Percentiles rank a stretch among this genome's conserved stretches.
Evolutionary conservation across 1,140 invertebrate genomes (phyloP).

Genomic region (Achroia grisella): DNA sequence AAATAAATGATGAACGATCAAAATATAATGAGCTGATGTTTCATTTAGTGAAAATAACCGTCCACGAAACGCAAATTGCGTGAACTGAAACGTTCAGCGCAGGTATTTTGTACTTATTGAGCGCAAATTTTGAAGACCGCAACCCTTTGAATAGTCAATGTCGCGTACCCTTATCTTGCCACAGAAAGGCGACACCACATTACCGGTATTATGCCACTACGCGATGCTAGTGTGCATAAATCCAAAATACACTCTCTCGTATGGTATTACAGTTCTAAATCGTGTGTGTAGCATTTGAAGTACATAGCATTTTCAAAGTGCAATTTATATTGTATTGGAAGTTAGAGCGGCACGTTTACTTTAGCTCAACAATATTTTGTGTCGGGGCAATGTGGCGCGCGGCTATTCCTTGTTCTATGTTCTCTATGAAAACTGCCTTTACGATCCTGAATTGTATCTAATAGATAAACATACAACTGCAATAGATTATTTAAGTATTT

Average conservation of each 20-base stretch:
- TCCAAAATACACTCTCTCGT: conserved; percentile 37
- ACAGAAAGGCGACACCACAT: conserved; percentile 72
- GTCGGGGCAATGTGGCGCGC: conserved; percentile 53
- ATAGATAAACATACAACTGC: too few species aligned
- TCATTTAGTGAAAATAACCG: conserved; percentile 13
- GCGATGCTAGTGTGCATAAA: conserved; percentile 14
- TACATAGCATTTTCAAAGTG: conserved; percentile 67
- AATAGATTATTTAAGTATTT: too few species aligned
- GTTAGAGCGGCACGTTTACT: conserved; percentile 61
- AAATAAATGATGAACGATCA: conserved; percentile 27
- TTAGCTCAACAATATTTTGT: conserved; percentile 67
- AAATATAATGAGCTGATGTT: conserved; percentile 23
- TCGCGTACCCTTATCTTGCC: conserved; percentile 71
- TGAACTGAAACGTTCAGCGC: conserved; percentile 43
- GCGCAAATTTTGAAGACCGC: conserved; percentile 71
- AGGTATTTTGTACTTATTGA: conserved; percentile 69
- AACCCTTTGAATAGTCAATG: conserved; percentile 73
- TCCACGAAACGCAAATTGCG: conserved; percentile 26
- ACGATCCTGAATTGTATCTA: conserved; percentile 4
- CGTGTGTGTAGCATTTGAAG: conserved; percentile 37
- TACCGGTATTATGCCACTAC: conserved; percentile 65
- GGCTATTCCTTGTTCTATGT: conserved; percentile 51
- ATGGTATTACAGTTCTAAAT: conserved; percentile 46
- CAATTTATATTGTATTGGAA: conserved; percentile 73
- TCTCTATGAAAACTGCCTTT: conserved; percentile 40